Evolutionary conservation across 30 jellyfish, hydroid and myxozoan species (phyloP).

Genomic region (Turritopsis rubra): DNA sequence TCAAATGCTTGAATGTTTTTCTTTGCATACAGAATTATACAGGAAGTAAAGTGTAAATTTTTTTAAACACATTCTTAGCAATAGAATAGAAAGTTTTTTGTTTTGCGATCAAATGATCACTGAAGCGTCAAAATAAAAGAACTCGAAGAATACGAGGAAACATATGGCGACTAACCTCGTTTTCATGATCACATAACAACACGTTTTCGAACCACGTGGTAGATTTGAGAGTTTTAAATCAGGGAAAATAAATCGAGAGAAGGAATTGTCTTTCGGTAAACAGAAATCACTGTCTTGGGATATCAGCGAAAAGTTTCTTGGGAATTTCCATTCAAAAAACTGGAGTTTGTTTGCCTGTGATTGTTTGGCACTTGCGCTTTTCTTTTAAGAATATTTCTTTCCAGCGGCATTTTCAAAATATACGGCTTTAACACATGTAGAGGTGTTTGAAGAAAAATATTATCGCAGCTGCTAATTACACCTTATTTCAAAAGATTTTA

Average conservation of each 20-base stretch:
- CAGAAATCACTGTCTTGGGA: neutral
- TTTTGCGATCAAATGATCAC: neutral
- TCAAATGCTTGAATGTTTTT: neutral
- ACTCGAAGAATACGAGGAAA: neutral
- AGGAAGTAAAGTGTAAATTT: neutral
- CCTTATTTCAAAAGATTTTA: neutral
- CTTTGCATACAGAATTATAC: neutral
- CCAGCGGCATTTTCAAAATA: neutral
- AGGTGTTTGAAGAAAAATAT: neutral
- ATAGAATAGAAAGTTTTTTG: neutral
- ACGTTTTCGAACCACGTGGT: neutral
- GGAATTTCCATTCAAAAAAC: neutral
- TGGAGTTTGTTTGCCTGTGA: neutral
- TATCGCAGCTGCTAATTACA: neutral
- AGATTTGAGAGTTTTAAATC: neutral
- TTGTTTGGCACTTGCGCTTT: neutral
- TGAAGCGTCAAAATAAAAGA: neutral
- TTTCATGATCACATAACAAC: neutral
- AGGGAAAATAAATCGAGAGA: neutral
- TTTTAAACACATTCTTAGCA: neutral
- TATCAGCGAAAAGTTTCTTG: neutral
- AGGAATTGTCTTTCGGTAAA: neutral
- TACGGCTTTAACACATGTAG: neutral
- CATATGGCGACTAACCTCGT: neutral
- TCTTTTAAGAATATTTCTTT: neutral